phyloP scores from a whole-genome alignment of 2,888 invertebrate species.

The Prosapia bicincta region DNA sequence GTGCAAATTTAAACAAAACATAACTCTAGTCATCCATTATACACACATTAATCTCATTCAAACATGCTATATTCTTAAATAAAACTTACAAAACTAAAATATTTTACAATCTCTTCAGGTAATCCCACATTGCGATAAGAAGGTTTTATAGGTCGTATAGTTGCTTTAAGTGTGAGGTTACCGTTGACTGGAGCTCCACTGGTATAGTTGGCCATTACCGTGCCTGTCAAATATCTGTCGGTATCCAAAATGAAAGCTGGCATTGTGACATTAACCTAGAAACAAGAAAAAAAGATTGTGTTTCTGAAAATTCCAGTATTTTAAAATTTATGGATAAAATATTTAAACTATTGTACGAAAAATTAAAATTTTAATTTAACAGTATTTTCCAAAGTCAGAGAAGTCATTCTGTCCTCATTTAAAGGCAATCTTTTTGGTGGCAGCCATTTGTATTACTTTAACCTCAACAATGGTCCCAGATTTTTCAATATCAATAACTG shows the following conservation, averaged over 20 bases:
- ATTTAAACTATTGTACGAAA: too few species aligned
- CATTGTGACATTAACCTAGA: conserved; percentile 88
- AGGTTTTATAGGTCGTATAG: conserved; percentile 61
- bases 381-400: too few species aligned
- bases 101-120: conserved; percentile 59
- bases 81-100: conserved; percentile 67
- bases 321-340: too few species aligned
- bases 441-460: too few species aligned
- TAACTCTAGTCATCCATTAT: conserved; percentile 9
- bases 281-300: too few species aligned
- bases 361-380: too few species aligned
- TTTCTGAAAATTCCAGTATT: too few species aligned
- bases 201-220: conserved; percentile 92
- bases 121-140: conserved; percentile 34
- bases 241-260: conserved; percentile 90
- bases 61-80: neutral
- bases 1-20: conserved; percentile 23
- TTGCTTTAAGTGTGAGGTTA: conserved; percentile 82
- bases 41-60: conserved; percentile 8
- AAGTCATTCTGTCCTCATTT: too few species aligned
- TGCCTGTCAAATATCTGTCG: conserved; percentile 78
- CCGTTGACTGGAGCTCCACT: conserved; percentile 88
- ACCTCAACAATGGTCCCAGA: too few species aligned
- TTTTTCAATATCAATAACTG: too few species aligned
- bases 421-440: too few species aligned